Percentiles rank a stretch among this genome's conserved stretches.
Evolutionary conservation across 2,797 vertebrate species (phyloP).

Genomic region (Hipposideros larvatus): DNA sequence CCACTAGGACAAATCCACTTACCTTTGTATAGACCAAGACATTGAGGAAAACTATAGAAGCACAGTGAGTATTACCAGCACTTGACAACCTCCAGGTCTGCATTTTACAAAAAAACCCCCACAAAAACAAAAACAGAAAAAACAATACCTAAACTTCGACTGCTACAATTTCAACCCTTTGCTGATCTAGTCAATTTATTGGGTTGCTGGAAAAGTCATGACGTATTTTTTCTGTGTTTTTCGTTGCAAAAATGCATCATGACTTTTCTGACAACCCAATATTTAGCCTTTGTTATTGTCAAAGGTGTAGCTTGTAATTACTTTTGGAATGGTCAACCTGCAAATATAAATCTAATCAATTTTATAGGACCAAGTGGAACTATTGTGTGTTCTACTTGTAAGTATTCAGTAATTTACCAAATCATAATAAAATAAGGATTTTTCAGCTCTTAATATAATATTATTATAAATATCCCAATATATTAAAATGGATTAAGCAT

Average conservation of each 20-base stretch:
- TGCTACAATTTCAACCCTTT: background rate
- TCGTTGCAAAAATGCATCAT: too few relatives aligned
- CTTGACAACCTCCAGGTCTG: background rate
- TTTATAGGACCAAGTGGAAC: background rate
- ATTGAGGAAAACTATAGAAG: background rate
- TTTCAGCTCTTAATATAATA: background rate
- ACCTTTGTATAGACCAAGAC: background rate
- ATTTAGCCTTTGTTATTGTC: background rate
- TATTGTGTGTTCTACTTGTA: background rate
- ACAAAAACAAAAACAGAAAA: too few relatives aligned
- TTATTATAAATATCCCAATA: background rate
- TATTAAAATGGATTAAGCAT: background rate
- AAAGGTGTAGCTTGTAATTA: background rate
- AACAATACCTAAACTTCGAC: background rate
- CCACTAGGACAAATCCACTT: background rate
- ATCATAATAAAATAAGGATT: background rate
- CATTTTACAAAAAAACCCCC: background rate
- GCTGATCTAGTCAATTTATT: background rate
- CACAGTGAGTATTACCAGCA: background rate
- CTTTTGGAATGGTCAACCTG: background rate
- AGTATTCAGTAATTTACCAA: background rate
- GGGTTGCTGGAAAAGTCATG: too few relatives aligned
- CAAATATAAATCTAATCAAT: slow-evolving; percentile 24
- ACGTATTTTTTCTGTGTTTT: too few relatives aligned
- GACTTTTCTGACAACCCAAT: too few relatives aligned